Percentiles rank a stretch among this genome's conserved stretches.
phyloP scores from a whole-genome alignment of 2,113 vertebrate genomes.

The Nesogale talazaci region DNA sequence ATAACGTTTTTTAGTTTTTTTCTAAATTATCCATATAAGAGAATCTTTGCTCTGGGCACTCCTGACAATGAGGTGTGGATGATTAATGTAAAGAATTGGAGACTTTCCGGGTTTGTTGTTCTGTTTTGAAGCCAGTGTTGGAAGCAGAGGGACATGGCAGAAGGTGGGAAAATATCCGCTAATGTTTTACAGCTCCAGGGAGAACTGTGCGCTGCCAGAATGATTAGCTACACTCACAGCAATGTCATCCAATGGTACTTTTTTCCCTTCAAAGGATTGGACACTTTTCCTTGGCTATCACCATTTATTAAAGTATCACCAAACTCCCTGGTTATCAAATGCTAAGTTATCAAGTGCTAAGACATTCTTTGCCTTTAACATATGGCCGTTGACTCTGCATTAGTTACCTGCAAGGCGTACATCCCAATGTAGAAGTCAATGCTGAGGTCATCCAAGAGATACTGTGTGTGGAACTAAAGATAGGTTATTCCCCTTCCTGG shows the following conservation, averaged over 20 bases:
- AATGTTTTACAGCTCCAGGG: not conserved
- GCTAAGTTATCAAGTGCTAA: too few relatives aligned
- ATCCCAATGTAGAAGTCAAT: not conserved
- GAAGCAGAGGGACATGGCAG: not conserved
- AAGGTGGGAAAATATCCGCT: not conserved
- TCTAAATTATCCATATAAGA: not conserved
- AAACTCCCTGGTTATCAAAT: not conserved
- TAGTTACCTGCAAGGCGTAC: not conserved
- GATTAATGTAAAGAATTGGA: not conserved
- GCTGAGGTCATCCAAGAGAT: not conserved
- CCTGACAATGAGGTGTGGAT: not conserved
- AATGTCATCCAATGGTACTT: not conserved
- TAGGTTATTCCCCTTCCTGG: too few relatives aligned
- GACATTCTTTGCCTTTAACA: not conserved
- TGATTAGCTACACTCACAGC: fast-evolving
- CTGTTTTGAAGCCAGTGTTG: not conserved
- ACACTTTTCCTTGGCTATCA: not conserved
- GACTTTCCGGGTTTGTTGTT: not conserved
- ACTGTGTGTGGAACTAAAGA: not conserved
- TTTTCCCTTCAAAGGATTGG: not conserved
- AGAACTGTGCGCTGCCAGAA: not conserved
- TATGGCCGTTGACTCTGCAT: not conserved
- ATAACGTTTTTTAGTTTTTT: not conserved
- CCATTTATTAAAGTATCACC: not conserved
- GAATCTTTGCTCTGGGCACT: not conserved